Evolutionary conservation across 2,797 vertebrate genomes (phyloP).

Genomic region (Lutjanus campechanus): DNA sequence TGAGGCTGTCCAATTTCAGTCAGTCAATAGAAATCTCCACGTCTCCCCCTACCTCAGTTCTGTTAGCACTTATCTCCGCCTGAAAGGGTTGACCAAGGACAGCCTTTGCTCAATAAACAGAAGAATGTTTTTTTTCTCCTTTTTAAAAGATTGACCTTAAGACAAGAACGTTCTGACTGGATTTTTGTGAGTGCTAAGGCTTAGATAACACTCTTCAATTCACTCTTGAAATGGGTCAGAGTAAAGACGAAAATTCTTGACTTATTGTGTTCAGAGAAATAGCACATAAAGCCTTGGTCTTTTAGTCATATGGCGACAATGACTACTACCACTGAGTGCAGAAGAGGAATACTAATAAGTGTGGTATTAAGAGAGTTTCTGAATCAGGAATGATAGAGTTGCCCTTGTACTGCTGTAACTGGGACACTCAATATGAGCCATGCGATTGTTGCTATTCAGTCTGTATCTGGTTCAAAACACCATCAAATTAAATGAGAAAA

Average conservation of each 20-base stretch:
- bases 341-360: conserved; percentile 58
- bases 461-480: conserved; percentile 17
- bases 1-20: conserved; percentile 76
- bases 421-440: conserved; percentile 31
- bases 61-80: conserved; percentile 73
- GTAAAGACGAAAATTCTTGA: conserved; percentile 66
- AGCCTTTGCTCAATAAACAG: conserved; percentile 76
- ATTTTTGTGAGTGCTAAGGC: conserved; percentile 72
- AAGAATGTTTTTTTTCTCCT: conserved; percentile 63
- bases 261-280: conserved; percentile 65
- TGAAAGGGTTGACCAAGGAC: conserved; percentile 79
- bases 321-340: conserved; percentile 44
- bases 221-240: conserved; percentile 65
- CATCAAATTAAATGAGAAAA: conserved; percentile 21
- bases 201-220: conserved; percentile 71
- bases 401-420: conserved; percentile 43
- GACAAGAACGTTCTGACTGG: conserved; percentile 71
- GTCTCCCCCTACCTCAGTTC: conserved; percentile 57
- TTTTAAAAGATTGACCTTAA: conserved; percentile 79
- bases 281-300: conserved; percentile 56
- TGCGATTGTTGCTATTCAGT: conserved; percentile 41
- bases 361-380: conserved; percentile 46
- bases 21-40: conserved; percentile 77
- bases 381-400: conserved; percentile 46
- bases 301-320: conserved; percentile 54